Conservation (phyloP, 1,140 invertebrate species). For the Phenacoccus solenopsis region DNA sequence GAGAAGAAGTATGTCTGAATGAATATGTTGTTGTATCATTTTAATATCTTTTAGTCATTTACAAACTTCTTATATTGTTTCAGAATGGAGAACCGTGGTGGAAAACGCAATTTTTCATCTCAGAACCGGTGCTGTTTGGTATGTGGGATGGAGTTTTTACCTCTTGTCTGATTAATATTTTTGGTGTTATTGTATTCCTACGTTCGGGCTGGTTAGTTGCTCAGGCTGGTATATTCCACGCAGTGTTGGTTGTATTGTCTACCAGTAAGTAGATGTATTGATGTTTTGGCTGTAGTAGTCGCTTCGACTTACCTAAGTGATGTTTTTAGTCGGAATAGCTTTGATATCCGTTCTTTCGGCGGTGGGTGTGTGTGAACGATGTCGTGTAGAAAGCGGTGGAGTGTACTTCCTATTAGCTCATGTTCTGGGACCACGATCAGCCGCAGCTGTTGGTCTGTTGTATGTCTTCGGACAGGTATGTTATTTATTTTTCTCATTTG, state of each 20-base stretch:
- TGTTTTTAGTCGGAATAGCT: constrained; percentile 62
- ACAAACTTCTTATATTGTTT: constrained; percentile 25
- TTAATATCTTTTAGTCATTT: neutral
- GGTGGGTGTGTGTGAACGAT: constrained; percentile 89
- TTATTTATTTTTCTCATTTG: too few species aligned
- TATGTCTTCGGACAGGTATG: constrained; percentile 90
- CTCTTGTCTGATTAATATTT: constrained; percentile 86
- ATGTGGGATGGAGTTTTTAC: constrained; percentile 97
- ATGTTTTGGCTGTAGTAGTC: too few species aligned
- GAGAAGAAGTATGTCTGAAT: constrained; percentile 53
- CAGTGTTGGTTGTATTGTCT: constrained; percentile 74
- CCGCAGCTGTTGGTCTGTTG: constrained; percentile 77
- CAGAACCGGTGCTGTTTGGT: constrained; percentile 86
- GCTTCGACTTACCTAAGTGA: neutral
- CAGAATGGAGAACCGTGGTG: constrained; percentile 73
- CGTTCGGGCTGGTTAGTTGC: constrained; percentile 94
- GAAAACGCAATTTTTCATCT: constrained; percentile 87
- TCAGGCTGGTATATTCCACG: constrained; percentile 80
- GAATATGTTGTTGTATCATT: constrained; percentile 4
- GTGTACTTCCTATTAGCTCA: constrained; percentile 91
- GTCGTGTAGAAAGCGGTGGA: constrained; percentile 85
- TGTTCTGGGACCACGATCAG: constrained; percentile 82
- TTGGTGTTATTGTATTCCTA: constrained; percentile 93
- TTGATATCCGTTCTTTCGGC: constrained; percentile 83
- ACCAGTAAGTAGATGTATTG: constrained; percentile 51